phyloP scores from a whole-genome alignment of 2,113 vertebrate genomes.

The Lepus timidus region DNA sequence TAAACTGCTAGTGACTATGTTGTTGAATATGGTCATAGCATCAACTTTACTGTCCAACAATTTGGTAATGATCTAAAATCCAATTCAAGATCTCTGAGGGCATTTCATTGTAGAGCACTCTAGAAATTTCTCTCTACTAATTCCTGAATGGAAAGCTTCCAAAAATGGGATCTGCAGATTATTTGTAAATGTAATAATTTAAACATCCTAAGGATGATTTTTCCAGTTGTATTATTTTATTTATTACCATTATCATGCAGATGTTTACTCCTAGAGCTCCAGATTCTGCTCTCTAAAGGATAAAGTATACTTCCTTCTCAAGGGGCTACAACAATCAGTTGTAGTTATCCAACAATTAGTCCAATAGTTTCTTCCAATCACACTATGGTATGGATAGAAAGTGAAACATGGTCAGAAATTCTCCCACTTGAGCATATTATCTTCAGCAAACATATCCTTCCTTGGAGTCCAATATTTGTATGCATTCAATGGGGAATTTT shows the following conservation, averaged over 20 bases:
- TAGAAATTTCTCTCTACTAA: not conserved
- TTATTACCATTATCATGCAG: not conserved
- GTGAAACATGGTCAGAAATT: not conserved
- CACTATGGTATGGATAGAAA: not conserved
- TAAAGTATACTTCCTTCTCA: not conserved
- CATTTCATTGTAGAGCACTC: not conserved
- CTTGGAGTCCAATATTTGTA: not conserved
- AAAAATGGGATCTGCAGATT: not conserved
- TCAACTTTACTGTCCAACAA: not conserved
- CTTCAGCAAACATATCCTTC: not conserved
- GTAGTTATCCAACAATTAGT: not conserved
- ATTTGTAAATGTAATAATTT: not conserved
- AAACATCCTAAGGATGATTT: not conserved
- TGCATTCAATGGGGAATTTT: not conserved
- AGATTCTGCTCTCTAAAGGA: not conserved
- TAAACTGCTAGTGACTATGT: not conserved
- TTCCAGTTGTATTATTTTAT: not conserved
- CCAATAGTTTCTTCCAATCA: not conserved
- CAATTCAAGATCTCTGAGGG: not conserved
- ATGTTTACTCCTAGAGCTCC: not conserved
- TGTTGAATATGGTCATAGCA: not conserved
- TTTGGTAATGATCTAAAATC: not conserved
- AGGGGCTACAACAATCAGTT: not conserved
- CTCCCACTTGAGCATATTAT: not conserved
- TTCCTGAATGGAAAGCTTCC: not conserved